Evolutionary conservation across 1,140 invertebrate genomes (phyloP).

Genomic region (Babylonia areolata): DNA sequence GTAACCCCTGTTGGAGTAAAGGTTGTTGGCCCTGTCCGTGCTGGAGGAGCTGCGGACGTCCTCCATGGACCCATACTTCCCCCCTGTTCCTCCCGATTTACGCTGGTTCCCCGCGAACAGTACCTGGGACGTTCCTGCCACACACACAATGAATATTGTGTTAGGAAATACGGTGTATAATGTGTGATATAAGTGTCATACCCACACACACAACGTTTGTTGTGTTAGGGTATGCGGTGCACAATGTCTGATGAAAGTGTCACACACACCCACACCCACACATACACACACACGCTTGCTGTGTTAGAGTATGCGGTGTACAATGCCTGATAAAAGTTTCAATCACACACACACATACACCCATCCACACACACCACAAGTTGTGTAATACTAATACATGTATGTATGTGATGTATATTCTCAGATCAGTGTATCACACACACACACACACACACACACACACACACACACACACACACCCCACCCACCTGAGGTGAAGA

Average conservation of each 20-base stretch:
- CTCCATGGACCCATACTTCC: slow-evolving; percentile 45
- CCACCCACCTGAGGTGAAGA: slow-evolving; percentile 41
- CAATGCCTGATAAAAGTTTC: no score
- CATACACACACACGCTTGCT: background rate
- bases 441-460: background rate
- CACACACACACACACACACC: background rate
- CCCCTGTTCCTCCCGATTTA: slow-evolving; percentile 15
- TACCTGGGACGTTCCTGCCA: slow-evolving; percentile 37
- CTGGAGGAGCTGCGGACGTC: slow-evolving; percentile 42
- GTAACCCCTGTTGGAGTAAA: slow-evolving; percentile 32
- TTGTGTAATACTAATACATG: no score
- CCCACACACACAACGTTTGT: background rate
- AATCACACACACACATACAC: no score
- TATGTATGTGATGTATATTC: no score
- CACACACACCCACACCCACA: background rate
- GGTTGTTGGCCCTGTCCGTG: slow-evolving; percentile 35
- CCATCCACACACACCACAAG: no score
- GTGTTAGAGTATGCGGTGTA: no score
- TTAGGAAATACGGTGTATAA: no score
- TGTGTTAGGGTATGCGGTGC: no score
- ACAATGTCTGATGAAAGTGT: no score
- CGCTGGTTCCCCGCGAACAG: slow-evolving; percentile 35
- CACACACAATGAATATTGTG: no score
- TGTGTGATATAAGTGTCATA: background rate
- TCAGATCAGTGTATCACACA: no score